A percentile compares a stretch with the other conserved stretches of the same genome.
These are phyloP conservation scores for Ceratitis capitata DNA, from an alignment of 1,140 invertebrate species.

Conservation along the genomic window DNA sequence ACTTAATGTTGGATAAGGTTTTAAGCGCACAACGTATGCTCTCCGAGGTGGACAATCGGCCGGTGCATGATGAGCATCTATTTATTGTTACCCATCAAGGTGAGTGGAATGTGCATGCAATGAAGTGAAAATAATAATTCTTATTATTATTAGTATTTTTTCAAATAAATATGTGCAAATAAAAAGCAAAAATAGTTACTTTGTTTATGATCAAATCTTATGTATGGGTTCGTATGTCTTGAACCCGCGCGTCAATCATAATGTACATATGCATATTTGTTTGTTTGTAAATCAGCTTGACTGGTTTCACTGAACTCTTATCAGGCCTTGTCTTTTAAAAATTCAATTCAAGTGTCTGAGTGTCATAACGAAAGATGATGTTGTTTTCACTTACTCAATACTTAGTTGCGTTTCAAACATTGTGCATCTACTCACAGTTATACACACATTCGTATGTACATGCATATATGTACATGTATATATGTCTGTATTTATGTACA, in stretches of 20 bases:
- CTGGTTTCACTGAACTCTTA: background rate
- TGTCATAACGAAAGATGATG: background rate
- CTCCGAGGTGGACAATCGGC: slow-evolving; percentile 75
- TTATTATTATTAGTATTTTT: too few species aligned
- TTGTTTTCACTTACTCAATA: background rate
- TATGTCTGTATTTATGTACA: too few species aligned
- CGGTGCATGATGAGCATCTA: slow-evolving; percentile 96
- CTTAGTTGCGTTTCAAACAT: too few species aligned
- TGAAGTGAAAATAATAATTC: background rate
- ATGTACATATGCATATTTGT: too few species aligned
- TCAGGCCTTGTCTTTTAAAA: background rate
- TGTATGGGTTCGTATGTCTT: too few species aligned
- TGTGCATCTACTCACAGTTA: too few species aligned
- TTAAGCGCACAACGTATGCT: slow-evolving; percentile 86
- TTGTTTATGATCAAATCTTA: too few species aligned
- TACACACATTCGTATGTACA: too few species aligned
- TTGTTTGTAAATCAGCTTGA: background rate
- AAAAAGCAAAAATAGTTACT: too few species aligned
- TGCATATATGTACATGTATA: too few species aligned
- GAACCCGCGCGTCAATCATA: too few species aligned
- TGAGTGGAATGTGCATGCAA: slow-evolving; percentile 62
- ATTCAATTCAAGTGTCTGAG: background rate
- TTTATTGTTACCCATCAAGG: slow-evolving; percentile 99
- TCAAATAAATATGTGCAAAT: too few species aligned
- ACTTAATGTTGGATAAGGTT: slow-evolving; percentile 90